These are phyloP conservation scores for Pachypanchax playfairii DNA, from an alignment of 2,113 vertebrate species.

Conservation along the genomic window DNA sequence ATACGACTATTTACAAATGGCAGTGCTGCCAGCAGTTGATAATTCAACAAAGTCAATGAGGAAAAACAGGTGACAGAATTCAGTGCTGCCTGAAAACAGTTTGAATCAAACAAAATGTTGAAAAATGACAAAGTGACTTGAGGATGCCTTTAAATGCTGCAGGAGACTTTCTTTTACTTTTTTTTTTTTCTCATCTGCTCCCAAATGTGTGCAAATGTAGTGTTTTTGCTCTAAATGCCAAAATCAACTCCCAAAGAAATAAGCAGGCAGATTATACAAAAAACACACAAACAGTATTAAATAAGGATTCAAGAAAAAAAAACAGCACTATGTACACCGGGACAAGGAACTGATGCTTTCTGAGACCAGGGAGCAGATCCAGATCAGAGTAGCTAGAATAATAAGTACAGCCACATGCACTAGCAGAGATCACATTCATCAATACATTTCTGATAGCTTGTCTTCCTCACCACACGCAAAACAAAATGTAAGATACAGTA, in stretches of 20 bases:
- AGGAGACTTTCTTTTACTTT: not conserved
- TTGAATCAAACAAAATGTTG: constrained; percentile 11
- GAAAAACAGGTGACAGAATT: constrained; percentile 53
- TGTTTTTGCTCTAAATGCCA: constrained; percentile 29
- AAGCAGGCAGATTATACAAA: constrained; percentile 29
- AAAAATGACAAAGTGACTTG: constrained; percentile 17
- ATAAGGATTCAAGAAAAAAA: constrained; percentile 14
- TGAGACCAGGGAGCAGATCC: constrained; percentile 21
- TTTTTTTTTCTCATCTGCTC: constrained; percentile 37
- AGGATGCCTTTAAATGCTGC: not conserved
- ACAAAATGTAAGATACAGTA: constrained; percentile 13
- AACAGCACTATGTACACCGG: constrained; percentile 20
- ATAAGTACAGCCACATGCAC: constrained; percentile 72
- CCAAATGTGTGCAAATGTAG: constrained; percentile 67
- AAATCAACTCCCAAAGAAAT: constrained; percentile 22
- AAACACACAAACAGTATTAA: constrained; percentile 21
- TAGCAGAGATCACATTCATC: constrained; percentile 72
- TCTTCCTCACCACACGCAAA: constrained; percentile 12
- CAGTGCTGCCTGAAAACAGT: constrained; percentile 62
- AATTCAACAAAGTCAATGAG: constrained; percentile 55
- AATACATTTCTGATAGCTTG: constrained; percentile 53
- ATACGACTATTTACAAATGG: constrained; percentile 70
- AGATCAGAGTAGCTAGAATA: constrained; percentile 36
- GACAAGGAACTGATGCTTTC: constrained; percentile 28
- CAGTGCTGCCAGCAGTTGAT: constrained; percentile 63